Base-by-base conservation (phyloP, 2,113 vertebrate genomes). In the Benitochromis conjunctus region DNA sequence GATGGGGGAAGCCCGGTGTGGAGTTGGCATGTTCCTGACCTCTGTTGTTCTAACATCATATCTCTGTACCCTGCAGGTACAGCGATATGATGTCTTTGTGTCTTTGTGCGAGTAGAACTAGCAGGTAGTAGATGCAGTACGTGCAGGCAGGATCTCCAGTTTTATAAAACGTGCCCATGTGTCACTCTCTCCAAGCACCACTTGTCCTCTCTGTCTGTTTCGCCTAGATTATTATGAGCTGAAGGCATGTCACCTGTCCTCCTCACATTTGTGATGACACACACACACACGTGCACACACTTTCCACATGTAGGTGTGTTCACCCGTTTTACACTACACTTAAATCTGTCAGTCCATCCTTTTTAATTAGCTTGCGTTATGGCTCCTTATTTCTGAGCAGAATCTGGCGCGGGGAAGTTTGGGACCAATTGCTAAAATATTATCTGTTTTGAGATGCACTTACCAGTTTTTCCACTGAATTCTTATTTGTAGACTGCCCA, bases 11-110 rank as follows among this genome's bases (percentile, higher is more conserved):
- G 69, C 43, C 69, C 16, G 13, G 36, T 81, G 84, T 88, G 60
- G 80, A 88, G 85, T 86, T 86, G 31, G 85, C 83, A 89, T 89
- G 84, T 80, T 87, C 79, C 53, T 79, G 81, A 66, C 88, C 86
- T 85, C 79, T 77, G 12, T 19, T 5, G 55, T 55, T 64, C 57
- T 53, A 54, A 57, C 18, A 80, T 82, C 24, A 60, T 34, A 81
- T 89, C 29, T 38, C 29, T 56, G 43, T 79, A 79, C 80, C 80
- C 82, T 88, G 85, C 54, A n/a, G n/a, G n/a, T n/a, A n/a, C n/a
- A n/a, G n/a, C n/a, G n/a, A n/a, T n/a, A n/a, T n/a, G n/a, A n/a
- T n/a, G n/a, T n/a, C n/a, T n/a, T n/a, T n/a, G n/a, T n/a, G 81
- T 83, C 56, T 41, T 88, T 41, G 19, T 56, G 36, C 11, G 4